phyloP scores from a whole-genome alignment of 2,113 vertebrate species.

The Alethe diademata region DNA sequence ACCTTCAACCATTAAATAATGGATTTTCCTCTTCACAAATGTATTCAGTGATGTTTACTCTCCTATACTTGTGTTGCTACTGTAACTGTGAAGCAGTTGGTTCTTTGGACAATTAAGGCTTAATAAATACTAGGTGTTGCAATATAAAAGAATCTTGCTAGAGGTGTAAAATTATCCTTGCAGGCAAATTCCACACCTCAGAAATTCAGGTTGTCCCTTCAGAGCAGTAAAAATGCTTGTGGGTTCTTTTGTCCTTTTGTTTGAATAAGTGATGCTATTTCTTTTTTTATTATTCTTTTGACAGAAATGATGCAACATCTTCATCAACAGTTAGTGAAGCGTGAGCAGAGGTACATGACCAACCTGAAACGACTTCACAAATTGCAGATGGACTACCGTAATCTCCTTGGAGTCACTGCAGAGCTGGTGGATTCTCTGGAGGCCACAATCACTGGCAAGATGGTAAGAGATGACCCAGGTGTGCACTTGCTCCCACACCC shows the following conservation, averaged over 20 bases:
- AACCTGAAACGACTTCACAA: slow-evolving; percentile 83
- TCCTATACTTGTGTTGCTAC: neutral
- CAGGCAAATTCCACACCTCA: neutral
- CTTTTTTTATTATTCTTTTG: neutral
- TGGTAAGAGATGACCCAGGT: slow-evolving; percentile 74
- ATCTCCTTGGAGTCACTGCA: slow-evolving; percentile 88
- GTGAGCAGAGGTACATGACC: slow-evolving; percentile 76
- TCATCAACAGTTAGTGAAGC: slow-evolving; percentile 84
- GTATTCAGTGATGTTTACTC: neutral
- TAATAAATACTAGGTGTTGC: neutral
- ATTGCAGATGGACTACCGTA: slow-evolving; percentile 87
- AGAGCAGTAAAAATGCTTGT: neutral
- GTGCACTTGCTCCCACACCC: neutral
- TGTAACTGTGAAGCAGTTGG: neutral
- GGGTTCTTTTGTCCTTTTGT: neutral
- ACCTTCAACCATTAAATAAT: neutral
- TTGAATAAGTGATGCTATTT: neutral
- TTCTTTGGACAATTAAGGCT: neutral
- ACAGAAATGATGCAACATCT: slow-evolving; percentile 83
- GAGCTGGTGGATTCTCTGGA: slow-evolving; percentile 94
- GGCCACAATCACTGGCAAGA: slow-evolving; percentile 89
- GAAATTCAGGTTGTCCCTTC: neutral
- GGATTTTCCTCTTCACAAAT: neutral
- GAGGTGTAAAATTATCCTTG: neutral
- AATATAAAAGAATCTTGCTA: neutral